Base-by-base conservation (phyloP, 1,140 invertebrate genomes). In the Epicauta chinensis region DNA sequence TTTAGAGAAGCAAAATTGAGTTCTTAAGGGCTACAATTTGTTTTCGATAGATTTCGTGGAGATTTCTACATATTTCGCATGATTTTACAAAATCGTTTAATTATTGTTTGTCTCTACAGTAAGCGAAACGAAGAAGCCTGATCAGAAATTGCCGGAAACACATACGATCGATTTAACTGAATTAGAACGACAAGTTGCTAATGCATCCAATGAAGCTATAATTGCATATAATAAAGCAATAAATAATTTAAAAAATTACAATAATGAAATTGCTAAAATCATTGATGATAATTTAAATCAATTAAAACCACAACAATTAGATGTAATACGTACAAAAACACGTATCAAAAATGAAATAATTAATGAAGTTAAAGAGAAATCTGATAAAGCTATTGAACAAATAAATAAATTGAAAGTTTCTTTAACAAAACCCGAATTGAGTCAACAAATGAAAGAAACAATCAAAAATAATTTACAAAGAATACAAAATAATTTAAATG, bases 301-400 rank as follows among this genome's bases (percentile, higher is more conserved):
- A 32, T 60, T 77, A 14, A 77, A 75, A 51, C 67, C 71, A 1
- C 47, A 70, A 0, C 54, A 80, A 1, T 80, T 80, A 75, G 74
- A 78, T 3, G 73, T 77, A n/a, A 66, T 83, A n/a, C 80, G 74
- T 49, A 71, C 78, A 37, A 76, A 79, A 12, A 76, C 79, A 1
- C 67, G 71, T 34, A 75, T 76, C 31, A 76, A 75, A 43, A 74
- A 77, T 38, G 57, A 73, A 16, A 66, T 73, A 1, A 58, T 81
- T 2, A 58, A 69, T 36, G 62, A 67, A 5, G 81, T 81, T 0
- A 78, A 83, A 55, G 62, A 71, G 37, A 70, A 69, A 46, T 71
- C 71, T 0, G 65, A 69, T 2, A 70, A 72, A 2, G 71, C 71
- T 2, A 55, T 61, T 1, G 34, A 46, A 30, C 3, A 53, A 59